Conservation (phyloP, 2,888 invertebrate genomes). For the Tipula confusa region DNA sequence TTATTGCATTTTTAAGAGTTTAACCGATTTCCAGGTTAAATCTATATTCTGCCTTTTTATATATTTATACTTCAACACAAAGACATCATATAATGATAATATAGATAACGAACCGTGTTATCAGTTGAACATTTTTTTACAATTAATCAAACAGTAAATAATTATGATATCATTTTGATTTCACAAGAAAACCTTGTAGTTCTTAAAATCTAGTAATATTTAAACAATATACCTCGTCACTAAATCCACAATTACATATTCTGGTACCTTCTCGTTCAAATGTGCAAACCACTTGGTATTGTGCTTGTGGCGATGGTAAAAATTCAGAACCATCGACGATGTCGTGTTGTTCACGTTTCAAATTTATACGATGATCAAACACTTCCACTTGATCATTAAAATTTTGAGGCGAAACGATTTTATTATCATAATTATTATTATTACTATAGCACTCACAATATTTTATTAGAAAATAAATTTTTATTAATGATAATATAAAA, state of each 20-base stretch:
- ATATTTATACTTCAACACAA: not conserved
- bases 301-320: not conserved
- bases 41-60: not conserved
- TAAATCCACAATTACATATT: constrained; percentile 47
- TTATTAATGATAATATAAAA: constrained; percentile 12
- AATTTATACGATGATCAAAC: not conserved
- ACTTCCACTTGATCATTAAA: not conserved
- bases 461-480: constrained; percentile 25
- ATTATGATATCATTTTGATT: not conserved
- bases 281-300: not conserved
- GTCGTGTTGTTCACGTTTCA: not conserved
- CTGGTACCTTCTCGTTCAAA: not conserved
- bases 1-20: too few species aligned
- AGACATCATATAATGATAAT: not conserved
- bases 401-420: not conserved
- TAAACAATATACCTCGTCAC: constrained; percentile 46
- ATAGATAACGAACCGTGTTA: not conserved
- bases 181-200: constrained; percentile 15
- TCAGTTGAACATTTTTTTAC: not conserved
- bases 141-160: not conserved
- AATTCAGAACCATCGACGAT: not conserved
- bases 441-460: not conserved
- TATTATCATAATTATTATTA: not conserved
- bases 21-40: not conserved
- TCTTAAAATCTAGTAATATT: too few species aligned